phyloP scores from a whole-genome alignment of 2,113 vertebrate genomes.

The Rhabdornis inornatus region DNA sequence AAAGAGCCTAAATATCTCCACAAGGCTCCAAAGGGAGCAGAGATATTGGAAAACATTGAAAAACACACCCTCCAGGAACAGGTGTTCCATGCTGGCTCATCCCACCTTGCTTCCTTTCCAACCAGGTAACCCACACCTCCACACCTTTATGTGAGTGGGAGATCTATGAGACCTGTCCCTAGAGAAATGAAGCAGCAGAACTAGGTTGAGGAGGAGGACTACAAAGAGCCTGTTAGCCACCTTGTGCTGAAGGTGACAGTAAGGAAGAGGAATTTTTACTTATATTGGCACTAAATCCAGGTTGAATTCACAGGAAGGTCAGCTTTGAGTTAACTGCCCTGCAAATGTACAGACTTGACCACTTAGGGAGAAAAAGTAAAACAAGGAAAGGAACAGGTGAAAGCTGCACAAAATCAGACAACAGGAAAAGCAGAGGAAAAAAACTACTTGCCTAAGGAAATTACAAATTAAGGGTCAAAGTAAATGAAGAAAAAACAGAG shows the following conservation, averaged over 20 bases:
- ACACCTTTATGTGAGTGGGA: not conserved
- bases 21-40: not conserved
- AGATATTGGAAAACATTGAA: not conserved
- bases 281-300: not conserved
- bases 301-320: not conserved
- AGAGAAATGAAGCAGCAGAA: not conserved
- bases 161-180: not conserved
- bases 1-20: not conserved
- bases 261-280: not conserved
- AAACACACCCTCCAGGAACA: not conserved
- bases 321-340: not conserved
- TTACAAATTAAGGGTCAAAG: not conserved
- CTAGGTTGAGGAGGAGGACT: not conserved
- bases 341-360: not conserved
- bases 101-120: accelerated
- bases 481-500: not conserved
- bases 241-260: not conserved
- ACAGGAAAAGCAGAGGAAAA: not conserved
- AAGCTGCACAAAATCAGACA: not conserved
- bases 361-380: not conserved
- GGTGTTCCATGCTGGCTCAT: not conserved
- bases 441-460: not conserved
- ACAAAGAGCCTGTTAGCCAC: not conserved
- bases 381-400: not conserved
- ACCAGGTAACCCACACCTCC: not conserved